Evolutionary conservation across 2,113 vertebrate species (phyloP).

Genomic region (Scophthalmus maximus): DNA sequence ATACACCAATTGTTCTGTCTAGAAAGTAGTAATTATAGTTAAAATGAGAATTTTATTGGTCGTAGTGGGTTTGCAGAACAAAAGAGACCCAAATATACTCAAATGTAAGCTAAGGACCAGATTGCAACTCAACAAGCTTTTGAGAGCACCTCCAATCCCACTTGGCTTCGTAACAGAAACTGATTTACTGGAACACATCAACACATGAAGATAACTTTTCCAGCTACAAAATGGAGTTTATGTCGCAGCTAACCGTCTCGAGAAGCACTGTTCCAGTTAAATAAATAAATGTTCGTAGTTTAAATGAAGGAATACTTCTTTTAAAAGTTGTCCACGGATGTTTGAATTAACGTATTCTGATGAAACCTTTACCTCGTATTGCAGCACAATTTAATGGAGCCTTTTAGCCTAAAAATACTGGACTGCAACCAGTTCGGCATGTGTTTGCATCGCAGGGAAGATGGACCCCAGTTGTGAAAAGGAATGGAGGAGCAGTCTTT

Average conservation of each 20-base stretch:
- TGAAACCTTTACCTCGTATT: constrained; percentile 51
- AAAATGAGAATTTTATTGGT: background rate
- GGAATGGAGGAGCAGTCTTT: constrained; percentile 73
- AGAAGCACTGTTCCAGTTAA: background rate
- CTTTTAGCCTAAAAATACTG: constrained; percentile 72
- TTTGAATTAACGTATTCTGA: constrained; percentile 28
- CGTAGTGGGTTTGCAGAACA: background rate
- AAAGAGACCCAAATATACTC: background rate
- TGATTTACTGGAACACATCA: background rate
- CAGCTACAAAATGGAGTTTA: background rate
- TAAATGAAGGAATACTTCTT: background rate
- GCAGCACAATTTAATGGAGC: constrained; percentile 53
- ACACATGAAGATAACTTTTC: background rate
- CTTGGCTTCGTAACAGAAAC: background rate
- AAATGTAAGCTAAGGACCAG: background rate
- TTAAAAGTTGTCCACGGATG: constrained; percentile 17
- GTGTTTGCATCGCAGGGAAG: constrained; percentile 77
- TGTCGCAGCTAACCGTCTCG: background rate
- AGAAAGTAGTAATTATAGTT: too few relatives aligned
- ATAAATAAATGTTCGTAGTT: background rate
- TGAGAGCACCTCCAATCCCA: background rate
- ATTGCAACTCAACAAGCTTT: background rate
- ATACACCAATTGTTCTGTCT: too few relatives aligned
- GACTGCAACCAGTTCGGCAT: constrained; percentile 75
- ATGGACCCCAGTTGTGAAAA: constrained; percentile 78